These are phyloP conservation scores for Chydorus sphaericus DNA, from an alignment of 2,888 invertebrate genomes.

Conservation along the genomic window DNA sequence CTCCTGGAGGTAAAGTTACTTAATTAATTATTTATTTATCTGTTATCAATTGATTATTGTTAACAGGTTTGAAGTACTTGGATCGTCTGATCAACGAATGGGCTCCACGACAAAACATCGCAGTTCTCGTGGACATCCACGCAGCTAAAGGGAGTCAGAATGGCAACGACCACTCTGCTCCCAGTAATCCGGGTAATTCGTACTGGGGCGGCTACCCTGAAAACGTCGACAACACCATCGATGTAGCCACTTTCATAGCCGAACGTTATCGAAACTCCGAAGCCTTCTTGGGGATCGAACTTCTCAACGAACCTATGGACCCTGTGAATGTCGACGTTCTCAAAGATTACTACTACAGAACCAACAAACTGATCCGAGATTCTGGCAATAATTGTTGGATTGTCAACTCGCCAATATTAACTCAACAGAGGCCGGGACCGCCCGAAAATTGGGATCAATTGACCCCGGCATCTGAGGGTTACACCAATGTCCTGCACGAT, in stretches of 20 bases:
- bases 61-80: neutral
- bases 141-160: neutral
- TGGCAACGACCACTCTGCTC: neutral
- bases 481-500: neutral
- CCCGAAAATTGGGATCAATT: neutral
- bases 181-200: neutral
- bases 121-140: neutral
- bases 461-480: neutral
- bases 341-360: neutral
- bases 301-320: neutral
- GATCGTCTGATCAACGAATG: neutral
- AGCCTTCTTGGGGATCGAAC: neutral
- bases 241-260: neutral
- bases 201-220: neutral
- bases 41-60: too few species aligned
- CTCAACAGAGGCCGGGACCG: neutral
- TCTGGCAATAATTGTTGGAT: neutral
- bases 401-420: neutral
- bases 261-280: neutral
- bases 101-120: neutral
- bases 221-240: neutral
- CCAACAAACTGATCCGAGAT: neutral
- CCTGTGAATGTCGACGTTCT: neutral
- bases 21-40: too few species aligned
- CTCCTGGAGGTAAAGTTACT: too few species aligned